Percentiles rank a stretch among this genome's conserved stretches.
These are phyloP conservation scores for Drosophila ohnishii DNA, from an alignment of 1,140 invertebrate species.

Conservation along the genomic window DNA sequence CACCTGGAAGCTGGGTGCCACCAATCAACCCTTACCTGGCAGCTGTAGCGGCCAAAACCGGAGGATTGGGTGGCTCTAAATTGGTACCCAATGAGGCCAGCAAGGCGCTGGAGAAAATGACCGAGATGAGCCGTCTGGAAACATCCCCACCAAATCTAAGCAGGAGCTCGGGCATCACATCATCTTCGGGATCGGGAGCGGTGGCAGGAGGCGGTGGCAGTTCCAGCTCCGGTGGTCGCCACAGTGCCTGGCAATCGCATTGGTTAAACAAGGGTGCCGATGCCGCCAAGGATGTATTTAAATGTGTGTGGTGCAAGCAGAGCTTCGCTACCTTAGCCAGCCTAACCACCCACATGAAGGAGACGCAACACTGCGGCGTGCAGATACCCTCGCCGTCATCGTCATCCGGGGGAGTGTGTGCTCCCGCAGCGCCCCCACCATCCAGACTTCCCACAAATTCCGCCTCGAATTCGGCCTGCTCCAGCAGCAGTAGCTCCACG, in stretches of 20 bases:
- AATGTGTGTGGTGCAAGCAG: conserved; percentile 98
- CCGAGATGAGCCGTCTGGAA: conserved; percentile 90
- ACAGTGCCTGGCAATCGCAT: conserved; percentile 96
- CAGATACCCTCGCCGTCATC: conserved; percentile 86
- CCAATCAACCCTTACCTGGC: conserved; percentile 92
- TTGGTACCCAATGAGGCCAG: conserved; percentile 89
- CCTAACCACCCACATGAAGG: conserved; percentile 97
- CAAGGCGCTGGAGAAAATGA: conserved; percentile 96
- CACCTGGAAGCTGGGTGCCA: conserved; percentile 89
- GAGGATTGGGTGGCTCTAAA: conserved; percentile 85
- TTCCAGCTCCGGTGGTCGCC: conserved; percentile 85
- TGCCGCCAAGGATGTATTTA: conserved; percentile 95
- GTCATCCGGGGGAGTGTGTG: conserved; percentile 9
- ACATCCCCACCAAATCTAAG: conserved; percentile 37
- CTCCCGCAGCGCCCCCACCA: conserved; percentile 10
- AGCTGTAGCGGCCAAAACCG: conserved; percentile 86
- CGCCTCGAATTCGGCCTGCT: conserved; percentile 85
- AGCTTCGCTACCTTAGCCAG: conserved; percentile 95
- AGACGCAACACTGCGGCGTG: conserved; percentile 95
- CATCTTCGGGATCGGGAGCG: conserved; percentile 63
- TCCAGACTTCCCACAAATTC: conserved; percentile 22
- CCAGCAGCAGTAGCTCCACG: conserved; percentile 84
- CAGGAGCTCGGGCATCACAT: conserved; percentile 44
- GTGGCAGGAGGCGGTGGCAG: conserved; percentile 52
- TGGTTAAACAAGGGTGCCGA: conserved; percentile 97